These are phyloP conservation scores for Nemopilema nomurai DNA, from an alignment of 30 jellyfish, hydroid and myxozoan genomes.

Conservation along the genomic window DNA sequence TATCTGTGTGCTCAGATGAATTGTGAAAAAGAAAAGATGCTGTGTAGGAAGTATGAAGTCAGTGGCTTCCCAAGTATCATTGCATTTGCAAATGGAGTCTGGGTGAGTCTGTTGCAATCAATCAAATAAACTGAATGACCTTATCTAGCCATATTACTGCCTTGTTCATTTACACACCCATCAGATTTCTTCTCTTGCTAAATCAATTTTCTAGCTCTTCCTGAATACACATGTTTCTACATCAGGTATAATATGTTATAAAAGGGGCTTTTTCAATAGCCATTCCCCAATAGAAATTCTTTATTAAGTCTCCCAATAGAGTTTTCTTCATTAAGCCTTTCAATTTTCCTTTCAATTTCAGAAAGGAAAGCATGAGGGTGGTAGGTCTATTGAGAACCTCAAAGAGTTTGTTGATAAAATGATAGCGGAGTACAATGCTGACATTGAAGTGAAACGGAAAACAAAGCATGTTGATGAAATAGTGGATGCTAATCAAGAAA, in stretches of 20 bases:
- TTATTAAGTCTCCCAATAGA: not conserved
- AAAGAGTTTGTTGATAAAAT: slow-evolving; percentile 21
- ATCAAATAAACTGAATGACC: not conserved
- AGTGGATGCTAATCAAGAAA: not conserved
- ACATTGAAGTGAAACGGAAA: not conserved
- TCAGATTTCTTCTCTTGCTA: no score
- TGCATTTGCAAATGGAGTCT: slow-evolving; percentile 54
- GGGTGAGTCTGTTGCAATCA: slow-evolving; percentile 41
- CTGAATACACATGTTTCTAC: no score
- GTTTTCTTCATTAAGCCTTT: no score
- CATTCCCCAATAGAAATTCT: not conserved
- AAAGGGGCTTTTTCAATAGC: not conserved
- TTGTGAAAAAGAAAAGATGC: slow-evolving; percentile 63
- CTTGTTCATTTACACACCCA: no score
- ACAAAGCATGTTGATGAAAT: not conserved
- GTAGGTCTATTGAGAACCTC: slow-evolving; percentile 31
- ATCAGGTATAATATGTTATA: no score
- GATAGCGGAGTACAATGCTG: slow-evolving; percentile 18
- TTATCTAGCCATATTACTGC: no score
- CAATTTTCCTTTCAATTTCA: not conserved
- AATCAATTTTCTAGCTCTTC: no score
- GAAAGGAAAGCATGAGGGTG: slow-evolving; percentile 37
- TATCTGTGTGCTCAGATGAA: slow-evolving; percentile 63
- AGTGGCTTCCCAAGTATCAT: slow-evolving; percentile 72
- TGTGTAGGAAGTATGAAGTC: slow-evolving; percentile 61